phyloP scores from a whole-genome alignment of 2,113 vertebrate species.

The Recurvirostra avosetta region DNA sequence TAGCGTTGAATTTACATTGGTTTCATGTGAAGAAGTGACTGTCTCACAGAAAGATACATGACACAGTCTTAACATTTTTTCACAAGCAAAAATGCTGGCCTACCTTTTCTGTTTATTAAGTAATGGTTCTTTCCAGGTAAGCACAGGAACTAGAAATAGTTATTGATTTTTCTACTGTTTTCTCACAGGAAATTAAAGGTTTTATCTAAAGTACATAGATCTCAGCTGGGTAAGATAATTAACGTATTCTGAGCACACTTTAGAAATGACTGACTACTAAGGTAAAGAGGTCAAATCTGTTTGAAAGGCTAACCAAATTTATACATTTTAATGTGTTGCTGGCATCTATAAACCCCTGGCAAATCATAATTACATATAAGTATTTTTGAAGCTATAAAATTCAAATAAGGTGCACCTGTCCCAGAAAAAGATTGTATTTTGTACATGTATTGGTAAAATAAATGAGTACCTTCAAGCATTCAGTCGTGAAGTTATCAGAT shows the following conservation, averaged over 20 bases:
- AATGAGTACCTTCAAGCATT: background rate
- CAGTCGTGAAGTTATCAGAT: background rate
- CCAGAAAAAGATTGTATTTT: background rate
- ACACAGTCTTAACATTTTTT: background rate
- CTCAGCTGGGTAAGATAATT: background rate
- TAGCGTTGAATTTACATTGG: background rate
- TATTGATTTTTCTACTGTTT: conserved; percentile 21
- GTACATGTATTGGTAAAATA: background rate
- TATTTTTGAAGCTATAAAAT: background rate
- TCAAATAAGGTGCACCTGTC: background rate
- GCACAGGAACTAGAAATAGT: background rate
- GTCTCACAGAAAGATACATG: background rate
- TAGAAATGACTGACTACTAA: background rate
- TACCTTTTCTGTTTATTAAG: conserved; percentile 15
- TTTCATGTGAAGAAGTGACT: background rate
- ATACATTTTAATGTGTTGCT: background rate
- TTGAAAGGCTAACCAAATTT: background rate
- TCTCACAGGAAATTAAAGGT: conserved; percentile 32
- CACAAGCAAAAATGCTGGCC: background rate
- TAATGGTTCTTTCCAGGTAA: background rate
- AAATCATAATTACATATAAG: background rate
- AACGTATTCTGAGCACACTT: background rate
- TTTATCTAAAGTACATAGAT: conserved; percentile 21
- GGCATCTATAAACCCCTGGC: background rate
- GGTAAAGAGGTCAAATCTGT: background rate